phyloP scores from a whole-genome alignment of 2,888 invertebrate genomes.

The Melanophora roralis region DNA sequence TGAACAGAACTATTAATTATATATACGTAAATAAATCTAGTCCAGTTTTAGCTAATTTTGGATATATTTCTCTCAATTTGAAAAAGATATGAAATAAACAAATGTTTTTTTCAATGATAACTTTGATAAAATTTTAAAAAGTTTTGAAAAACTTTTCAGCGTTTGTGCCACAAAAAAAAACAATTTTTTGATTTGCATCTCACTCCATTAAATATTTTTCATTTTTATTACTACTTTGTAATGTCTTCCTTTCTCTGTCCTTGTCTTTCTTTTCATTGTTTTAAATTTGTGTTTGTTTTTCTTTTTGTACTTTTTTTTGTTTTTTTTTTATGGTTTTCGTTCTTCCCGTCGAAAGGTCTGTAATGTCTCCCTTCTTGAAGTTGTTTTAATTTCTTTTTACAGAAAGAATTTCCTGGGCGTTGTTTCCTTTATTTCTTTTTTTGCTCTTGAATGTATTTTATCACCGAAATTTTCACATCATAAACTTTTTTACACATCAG shows the following conservation, averaged over 20 bases:
- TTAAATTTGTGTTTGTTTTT: slow-evolving; percentile 18
- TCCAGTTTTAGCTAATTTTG: too few species aligned
- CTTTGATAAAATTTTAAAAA: too few species aligned
- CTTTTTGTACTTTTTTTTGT: not conserved
- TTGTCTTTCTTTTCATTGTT: slow-evolving; percentile 10
- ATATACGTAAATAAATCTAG: too few species aligned
- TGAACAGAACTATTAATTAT: too few species aligned
- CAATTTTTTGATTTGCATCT: too few species aligned
- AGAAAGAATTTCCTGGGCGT: slow-evolving; percentile 14
- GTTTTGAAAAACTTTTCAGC: too few species aligned
- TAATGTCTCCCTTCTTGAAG: slow-evolving; percentile 28
- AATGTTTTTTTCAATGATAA: too few species aligned
- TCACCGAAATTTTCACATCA: slow-evolving; percentile 63
- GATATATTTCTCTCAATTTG: too few species aligned
- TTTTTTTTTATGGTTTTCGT: slow-evolving; percentile 14
- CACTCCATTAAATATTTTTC: not conserved
- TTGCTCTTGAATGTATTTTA: slow-evolving; percentile 47
- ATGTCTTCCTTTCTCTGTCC: not conserved
- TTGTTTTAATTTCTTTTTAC: slow-evolving; percentile 51
- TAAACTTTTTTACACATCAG: slow-evolving; percentile 62
- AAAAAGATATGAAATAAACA: too few species aligned
- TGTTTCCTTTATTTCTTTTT: slow-evolving; percentile 2
- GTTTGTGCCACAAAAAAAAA: not conserved
- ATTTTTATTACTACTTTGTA: not conserved
- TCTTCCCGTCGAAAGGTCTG: slow-evolving; percentile 38